Percentiles rank a stretch among this genome's conserved stretches.
These are phyloP conservation scores for Phenganax subtilis DNA, from an alignment of 92 coral and sea anemone genomes.

Conservation along the genomic window DNA sequence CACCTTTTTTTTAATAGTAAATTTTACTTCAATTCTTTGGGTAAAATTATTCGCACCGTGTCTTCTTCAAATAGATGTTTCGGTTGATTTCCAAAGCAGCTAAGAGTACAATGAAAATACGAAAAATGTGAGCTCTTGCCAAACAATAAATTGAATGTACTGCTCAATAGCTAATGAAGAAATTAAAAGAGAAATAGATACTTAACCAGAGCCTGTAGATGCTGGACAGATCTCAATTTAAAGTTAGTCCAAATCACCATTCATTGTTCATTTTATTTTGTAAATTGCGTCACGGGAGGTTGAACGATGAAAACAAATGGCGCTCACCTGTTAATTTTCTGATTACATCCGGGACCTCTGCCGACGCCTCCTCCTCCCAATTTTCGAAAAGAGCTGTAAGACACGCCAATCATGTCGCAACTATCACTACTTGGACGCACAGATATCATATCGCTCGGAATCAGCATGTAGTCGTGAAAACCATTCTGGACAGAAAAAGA, in stretches of 20 bases:
- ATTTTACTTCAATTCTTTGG: neutral
- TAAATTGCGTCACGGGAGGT: too few species aligned
- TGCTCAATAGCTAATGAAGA: neutral
- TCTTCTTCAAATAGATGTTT: slow-evolving; percentile 72
- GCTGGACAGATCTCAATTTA: too few species aligned
- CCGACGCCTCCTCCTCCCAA: slow-evolving; percentile 60
- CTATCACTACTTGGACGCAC: neutral
- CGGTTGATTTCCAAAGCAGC: slow-evolving; percentile 88
- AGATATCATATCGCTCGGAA: slow-evolving; percentile 43
- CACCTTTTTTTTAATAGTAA: neutral
- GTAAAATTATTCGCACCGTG: slow-evolving; percentile 47
- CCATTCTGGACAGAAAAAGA: slow-evolving; percentile 54
- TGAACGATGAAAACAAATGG: too few species aligned
- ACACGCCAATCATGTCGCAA: slow-evolving; percentile 90
- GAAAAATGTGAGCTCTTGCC: neutral
- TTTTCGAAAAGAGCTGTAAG: slow-evolving; percentile 77
- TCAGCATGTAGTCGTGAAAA: slow-evolving; percentile 64
- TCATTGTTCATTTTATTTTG: too few species aligned
- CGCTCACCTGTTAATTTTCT: slow-evolving; percentile 58
- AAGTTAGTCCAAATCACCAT: too few species aligned
- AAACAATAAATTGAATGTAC: neutral
- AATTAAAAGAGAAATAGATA: neutral
- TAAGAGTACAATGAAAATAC: slow-evolving; percentile 7
- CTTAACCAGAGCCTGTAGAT: too few species aligned
- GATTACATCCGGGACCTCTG: slow-evolving; percentile 62